Evolutionary conservation across 2,113 vertebrate genomes (phyloP).

Genomic region (Nannobrachium achirus): DNA sequence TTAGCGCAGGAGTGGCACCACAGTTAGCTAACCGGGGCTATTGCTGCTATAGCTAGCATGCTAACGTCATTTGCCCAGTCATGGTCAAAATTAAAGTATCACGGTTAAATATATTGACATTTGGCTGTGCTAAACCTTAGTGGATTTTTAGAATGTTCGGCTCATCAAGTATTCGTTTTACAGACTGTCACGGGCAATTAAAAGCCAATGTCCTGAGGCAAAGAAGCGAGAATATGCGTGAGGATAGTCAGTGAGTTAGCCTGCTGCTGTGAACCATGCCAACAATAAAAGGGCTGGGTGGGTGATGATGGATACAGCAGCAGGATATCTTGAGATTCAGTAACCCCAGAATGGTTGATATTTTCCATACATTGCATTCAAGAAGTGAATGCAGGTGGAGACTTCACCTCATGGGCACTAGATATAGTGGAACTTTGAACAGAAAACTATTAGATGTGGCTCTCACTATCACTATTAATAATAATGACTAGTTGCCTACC

Average conservation of each 20-base stretch:
- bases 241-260: constrained; percentile 49
- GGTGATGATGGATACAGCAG: constrained; percentile 28
- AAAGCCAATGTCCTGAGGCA: not conserved
- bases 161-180: not conserved
- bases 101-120: not conserved
- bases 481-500: not conserved
- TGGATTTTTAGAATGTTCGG: not conserved
- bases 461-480: not conserved
- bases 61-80: constrained; percentile 77
- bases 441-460: not conserved
- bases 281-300: constrained; percentile 36
- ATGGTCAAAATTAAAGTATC: constrained; percentile 76
- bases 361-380: too few species aligned
- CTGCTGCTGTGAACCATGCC: constrained; percentile 42
- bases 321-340: constrained; percentile 23
- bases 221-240: constrained; percentile 31
- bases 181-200: constrained; percentile 23
- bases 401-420: not conserved
- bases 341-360: not conserved
- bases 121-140: not conserved
- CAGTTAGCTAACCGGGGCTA: constrained; percentile 49
- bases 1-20: constrained; percentile 10
- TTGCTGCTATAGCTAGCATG: constrained; percentile 39
- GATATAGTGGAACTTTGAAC: constrained; percentile 5
- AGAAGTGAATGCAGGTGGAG: constrained; percentile 9